phyloP scores from a whole-genome alignment of 2,888 invertebrate species.

The Cephus sareptanus region DNA sequence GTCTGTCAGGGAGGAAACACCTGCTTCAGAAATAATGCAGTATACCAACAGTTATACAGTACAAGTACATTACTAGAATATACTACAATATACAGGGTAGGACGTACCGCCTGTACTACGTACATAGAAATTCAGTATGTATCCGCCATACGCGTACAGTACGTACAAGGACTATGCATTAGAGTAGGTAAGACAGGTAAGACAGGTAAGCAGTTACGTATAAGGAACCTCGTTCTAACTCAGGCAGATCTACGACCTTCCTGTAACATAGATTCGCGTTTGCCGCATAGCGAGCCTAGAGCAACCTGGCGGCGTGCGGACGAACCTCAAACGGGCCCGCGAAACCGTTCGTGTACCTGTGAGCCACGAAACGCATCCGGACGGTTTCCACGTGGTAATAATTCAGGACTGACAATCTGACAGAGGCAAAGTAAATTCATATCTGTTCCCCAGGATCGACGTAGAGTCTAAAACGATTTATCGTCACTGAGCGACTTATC shows the following conservation, averaged over 20 bases:
- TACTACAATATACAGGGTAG: too few relatives aligned
- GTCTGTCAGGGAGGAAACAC: constrained; percentile 8
- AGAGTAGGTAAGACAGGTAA: neutral
- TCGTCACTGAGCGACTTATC: neutral
- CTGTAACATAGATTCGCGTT: constrained; percentile 45
- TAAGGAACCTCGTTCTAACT: constrained; percentile 34
- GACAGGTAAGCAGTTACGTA: constrained; percentile 18
- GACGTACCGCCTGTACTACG: too few relatives aligned
- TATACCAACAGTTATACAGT: too few relatives aligned
- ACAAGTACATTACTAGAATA: too few relatives aligned
- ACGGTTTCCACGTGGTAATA: constrained; percentile 33
- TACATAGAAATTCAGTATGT: too few relatives aligned
- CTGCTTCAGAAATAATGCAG: constrained; percentile 3
- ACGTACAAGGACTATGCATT: too few relatives aligned
- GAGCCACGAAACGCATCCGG: constrained; percentile 39
- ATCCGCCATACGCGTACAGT: too few relatives aligned
- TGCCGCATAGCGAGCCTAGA: constrained; percentile 36
- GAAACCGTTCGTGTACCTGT: constrained; percentile 29
- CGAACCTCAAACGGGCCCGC: constrained; percentile 42
- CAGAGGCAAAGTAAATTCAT: neutral
- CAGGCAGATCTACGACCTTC: constrained; percentile 43
- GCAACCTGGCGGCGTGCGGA: constrained; percentile 18
- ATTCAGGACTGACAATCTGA: constrained; percentile 35
- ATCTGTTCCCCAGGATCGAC: neutral
- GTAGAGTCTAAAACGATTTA: neutral